Base-by-base conservation (phyloP, 1,140 invertebrate species). In the Drosophila ironensis region DNA sequence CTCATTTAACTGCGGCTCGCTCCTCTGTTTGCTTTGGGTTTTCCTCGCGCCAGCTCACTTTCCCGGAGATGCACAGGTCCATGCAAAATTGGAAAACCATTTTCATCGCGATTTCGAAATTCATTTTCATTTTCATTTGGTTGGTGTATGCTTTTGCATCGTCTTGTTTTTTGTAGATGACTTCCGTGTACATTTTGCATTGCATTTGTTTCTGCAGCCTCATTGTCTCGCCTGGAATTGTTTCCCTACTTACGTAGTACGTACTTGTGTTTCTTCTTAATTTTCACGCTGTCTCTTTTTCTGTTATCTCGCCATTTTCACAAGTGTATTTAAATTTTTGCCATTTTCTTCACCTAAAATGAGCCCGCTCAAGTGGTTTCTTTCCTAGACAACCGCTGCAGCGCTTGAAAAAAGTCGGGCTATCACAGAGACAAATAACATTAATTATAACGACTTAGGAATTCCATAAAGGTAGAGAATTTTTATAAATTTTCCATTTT, bases 201-300 rank as follows among this genome's bases (percentile, higher is more conserved):
- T 61, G 46, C 41, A 22, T 44, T 69, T 33, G n/a, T 52, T 71
- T 64, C 33, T 42, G 25, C 71, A 74, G 44, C 64, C 51, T 69
- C 75, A 78, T 80, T 78, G 75, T 78, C 75, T 74, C 30, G 59
- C 6, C 22, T 60, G 42, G 27, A 69, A 57, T 37, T 50, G 20
- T 69, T 69, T 68, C 19, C 46, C 19, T 25, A 25, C 48, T 45
- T 44, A n/a, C n/a, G n/a, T n/a, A n/a, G n/a, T n/a, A n/a, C n/a
- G n/a, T n/a, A n/a, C n/a, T n/a, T n/a, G n/a, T n/a, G n/a, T n/a
- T n/a, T n/a, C n/a, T 17, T 37, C 59, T 37, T 41, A 22, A 6
- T 41, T 20, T 20, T 50, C 4, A n/a, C 42, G 42, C 42, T 27
- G 12, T 11, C 53, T 16, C 33, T 19, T 27, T 16, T n/a, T 57